Evolutionary conservation across 2,888 invertebrate species (phyloP).

Genomic region (Mimachlamys varia): DNA sequence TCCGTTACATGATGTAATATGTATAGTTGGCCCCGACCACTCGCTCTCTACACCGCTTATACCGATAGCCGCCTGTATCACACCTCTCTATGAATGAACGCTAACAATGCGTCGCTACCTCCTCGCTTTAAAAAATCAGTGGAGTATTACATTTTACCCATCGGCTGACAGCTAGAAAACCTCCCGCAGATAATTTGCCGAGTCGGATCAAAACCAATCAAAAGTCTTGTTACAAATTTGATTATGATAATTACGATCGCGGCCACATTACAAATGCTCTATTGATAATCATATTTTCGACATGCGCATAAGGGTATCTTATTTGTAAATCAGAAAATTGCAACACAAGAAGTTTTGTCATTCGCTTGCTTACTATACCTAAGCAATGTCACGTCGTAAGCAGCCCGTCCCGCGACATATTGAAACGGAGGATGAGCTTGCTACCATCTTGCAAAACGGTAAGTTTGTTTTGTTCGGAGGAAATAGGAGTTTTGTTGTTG

Average conservation of each 20-base stretch:
- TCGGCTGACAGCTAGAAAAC: constrained; percentile 38
- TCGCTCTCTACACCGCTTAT: not conserved
- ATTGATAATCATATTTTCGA: constrained; percentile 55
- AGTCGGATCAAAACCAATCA: constrained; percentile 52
- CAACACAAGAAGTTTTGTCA: constrained; percentile 51
- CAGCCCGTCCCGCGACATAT: constrained; percentile 54
- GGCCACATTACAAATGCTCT: constrained; percentile 49
- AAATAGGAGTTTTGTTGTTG: constrained; percentile 21
- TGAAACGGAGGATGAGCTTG: constrained; percentile 52
- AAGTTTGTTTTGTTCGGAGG: constrained; percentile 47
- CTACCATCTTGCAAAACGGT: constrained; percentile 49
- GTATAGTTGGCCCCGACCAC: not conserved
- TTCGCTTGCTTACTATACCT: constrained; percentile 46
- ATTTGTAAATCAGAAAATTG: constrained; percentile 50
- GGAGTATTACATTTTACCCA: constrained; percentile 45
- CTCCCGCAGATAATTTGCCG: constrained; percentile 48
- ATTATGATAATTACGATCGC: constrained; percentile 51
- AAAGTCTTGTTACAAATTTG: constrained; percentile 54
- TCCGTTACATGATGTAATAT: not conserved
- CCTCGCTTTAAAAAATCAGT: constrained; percentile 46
- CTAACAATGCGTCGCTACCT: constrained; percentile 2
- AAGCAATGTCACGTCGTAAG: constrained; percentile 55
- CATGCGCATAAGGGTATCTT: constrained; percentile 51
- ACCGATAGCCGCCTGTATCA: not conserved
- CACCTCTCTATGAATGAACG: constrained; percentile 18